Evolutionary conservation across 2,888 invertebrate genomes (phyloP).

Genomic region (Pelosia muscerda): DNA sequence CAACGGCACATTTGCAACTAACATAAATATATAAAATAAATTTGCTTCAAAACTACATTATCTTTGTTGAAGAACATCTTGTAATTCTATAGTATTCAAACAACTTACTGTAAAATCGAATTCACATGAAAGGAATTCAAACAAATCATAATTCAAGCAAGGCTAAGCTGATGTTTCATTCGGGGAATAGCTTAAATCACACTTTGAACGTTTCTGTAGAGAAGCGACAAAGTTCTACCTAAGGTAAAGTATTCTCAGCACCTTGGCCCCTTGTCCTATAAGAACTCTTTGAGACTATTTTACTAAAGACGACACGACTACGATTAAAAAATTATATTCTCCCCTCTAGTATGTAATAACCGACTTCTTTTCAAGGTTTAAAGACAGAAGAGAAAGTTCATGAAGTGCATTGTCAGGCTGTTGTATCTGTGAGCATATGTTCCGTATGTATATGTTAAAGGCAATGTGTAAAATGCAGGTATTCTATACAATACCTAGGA

Average conservation of each 20-base stretch:
- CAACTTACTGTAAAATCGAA: neutral
- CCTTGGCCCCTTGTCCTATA: slow-evolving; percentile 47
- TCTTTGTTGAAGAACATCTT: no score
- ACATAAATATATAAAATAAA: no score
- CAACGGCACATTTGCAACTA: no score
- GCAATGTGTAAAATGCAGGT: no score
- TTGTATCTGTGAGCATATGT: no score
- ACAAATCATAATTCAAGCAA: slow-evolving; percentile 12
- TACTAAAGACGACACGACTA: slow-evolving; percentile 4
- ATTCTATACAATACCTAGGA: no score
- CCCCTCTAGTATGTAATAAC: no score
- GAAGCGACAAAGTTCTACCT: slow-evolving; percentile 51
- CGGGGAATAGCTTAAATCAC: slow-evolving; percentile 46
- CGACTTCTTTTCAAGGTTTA: no score
- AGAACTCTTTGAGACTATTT: slow-evolving; percentile 13
- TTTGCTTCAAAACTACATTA: no score
- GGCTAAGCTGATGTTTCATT: slow-evolving; percentile 29
- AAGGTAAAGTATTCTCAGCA: slow-evolving; percentile 42
- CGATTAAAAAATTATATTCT: neutral
- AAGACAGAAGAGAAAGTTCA: no score
- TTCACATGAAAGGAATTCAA: slow-evolving; percentile 10
- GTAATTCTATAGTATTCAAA: neutral
- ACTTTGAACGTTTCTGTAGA: slow-evolving; percentile 43
- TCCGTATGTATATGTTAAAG: no score
- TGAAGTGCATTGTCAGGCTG: no score